phyloP scores from a whole-genome alignment of 2,113 vertebrate genomes.

The Garra rufa region DNA sequence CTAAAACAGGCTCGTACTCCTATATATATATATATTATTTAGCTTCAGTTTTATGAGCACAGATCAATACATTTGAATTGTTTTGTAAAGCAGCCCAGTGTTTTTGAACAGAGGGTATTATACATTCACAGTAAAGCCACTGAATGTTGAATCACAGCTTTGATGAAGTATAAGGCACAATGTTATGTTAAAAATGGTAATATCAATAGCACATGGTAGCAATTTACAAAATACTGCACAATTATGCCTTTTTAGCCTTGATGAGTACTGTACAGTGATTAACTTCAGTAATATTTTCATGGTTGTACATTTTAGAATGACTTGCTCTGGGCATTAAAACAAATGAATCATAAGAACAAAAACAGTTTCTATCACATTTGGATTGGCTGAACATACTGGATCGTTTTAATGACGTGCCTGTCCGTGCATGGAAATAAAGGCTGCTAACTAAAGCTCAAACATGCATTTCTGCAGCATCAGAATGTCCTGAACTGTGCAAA shows the following conservation, averaged over 20 bases:
- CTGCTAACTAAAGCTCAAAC: conserved; percentile 3
- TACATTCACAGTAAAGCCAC: conserved; percentile 43
- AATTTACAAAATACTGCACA: neutral
- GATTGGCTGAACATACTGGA: neutral
- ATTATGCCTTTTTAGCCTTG: neutral
- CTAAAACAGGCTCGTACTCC: neutral
- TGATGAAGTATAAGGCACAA: conserved; percentile 48
- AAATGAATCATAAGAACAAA: neutral
- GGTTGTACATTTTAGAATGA: neutral
- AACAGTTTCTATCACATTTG: neutral
- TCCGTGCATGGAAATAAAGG: neutral
- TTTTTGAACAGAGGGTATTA: neutral
- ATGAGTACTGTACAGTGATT: conserved; percentile 12
- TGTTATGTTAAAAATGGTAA: neutral
- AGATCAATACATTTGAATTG: neutral
- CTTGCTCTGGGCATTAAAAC: neutral
- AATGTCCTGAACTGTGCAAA: conserved; percentile 53
- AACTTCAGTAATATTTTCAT: neutral
- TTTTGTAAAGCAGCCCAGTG: conserved; percentile 2
- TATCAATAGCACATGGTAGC: neutral
- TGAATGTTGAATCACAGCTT: conserved; percentile 38
- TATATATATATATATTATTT: neutral
- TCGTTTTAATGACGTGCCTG: neutral
- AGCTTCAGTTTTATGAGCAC: neutral
- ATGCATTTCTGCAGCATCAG: conserved; percentile 33